These are phyloP conservation scores for Todiramphus chloris DNA, from an alignment of 2,113 vertebrate genomes.

Conservation along the genomic window DNA sequence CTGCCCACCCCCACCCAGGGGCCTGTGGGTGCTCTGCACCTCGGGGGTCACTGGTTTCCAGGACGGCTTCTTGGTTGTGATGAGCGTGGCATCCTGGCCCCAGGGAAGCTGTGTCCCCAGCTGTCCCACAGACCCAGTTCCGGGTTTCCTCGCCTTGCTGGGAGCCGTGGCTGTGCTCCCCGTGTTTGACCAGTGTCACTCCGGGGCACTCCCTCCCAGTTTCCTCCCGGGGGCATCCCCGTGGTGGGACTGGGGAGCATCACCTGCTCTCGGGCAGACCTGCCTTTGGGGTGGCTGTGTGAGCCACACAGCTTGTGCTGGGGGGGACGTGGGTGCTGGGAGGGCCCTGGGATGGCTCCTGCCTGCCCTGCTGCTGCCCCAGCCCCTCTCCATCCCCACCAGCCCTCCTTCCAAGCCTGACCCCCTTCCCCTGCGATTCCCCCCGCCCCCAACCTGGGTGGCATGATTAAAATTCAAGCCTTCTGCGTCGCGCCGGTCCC, in stretches of 20 bases:
- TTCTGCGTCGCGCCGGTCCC: fast-evolving
- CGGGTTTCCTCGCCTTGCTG: fast-evolving
- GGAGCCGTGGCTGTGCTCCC: not conserved
- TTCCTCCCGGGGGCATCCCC: not conserved
- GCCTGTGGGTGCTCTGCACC: fast-evolving
- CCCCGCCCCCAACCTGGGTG: not conserved
- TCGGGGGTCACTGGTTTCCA: not conserved
- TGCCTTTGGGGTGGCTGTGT: not conserved
- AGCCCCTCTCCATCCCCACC: fast-evolving
- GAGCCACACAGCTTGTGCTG: not conserved
- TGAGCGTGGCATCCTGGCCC: not conserved
- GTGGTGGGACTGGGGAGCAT: not conserved
- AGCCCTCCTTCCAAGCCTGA: not conserved
- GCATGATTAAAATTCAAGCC: not conserved
- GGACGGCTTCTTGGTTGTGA: not conserved
- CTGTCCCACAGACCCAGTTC: not conserved
- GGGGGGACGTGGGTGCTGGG: fast-evolving
- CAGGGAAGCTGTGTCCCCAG: not conserved
- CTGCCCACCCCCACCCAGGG: not conserved
- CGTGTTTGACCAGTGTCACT: fast-evolving
- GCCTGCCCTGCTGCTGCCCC: not conserved
- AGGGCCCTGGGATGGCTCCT: too few relatives aligned
- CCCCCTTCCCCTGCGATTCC: fast-evolving
- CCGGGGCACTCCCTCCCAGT: fast-evolving
- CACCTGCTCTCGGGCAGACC: fast-evolving